Conservation (phyloP, 2,113 vertebrate species). For the Tragelaphus buxtoni region DNA sequence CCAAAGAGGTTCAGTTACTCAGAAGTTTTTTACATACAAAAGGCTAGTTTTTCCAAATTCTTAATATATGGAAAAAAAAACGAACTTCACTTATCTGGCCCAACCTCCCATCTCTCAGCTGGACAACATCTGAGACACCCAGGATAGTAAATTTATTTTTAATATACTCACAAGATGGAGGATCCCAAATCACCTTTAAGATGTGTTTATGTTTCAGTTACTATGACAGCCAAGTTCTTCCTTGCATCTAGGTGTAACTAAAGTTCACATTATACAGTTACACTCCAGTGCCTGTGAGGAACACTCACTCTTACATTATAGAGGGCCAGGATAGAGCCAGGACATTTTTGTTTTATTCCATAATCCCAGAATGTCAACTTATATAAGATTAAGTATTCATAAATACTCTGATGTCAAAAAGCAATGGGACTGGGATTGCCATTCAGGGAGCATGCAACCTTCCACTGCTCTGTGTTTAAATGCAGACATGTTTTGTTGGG, state of each 20-base stretch:
- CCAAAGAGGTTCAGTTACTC: constrained; percentile 48
- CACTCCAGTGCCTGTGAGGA: not conserved
- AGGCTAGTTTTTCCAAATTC: not conserved
- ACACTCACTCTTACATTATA: not conserved
- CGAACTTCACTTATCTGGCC: not conserved
- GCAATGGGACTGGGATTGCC: not conserved
- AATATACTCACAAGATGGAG: not conserved
- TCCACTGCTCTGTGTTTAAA: not conserved
- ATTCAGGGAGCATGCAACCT: not conserved
- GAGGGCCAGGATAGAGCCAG: not conserved
- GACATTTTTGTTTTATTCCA: not conserved
- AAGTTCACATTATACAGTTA: constrained; percentile 40
- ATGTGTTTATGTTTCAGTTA: constrained; percentile 27
- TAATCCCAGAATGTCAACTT: not conserved
- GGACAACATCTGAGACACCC: not conserved
- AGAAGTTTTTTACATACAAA: not conserved
- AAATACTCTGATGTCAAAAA: not conserved
- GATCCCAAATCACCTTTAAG: not conserved
- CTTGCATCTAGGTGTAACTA: constrained; percentile 26
- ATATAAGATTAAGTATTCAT: not conserved
- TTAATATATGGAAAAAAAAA: not conserved
- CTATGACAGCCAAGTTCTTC: constrained; percentile 37
- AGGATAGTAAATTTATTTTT: not conserved
- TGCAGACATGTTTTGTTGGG: not conserved
- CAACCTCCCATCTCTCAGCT: not conserved